These are phyloP conservation scores for Florisuga fusca DNA, from an alignment of 2,797 vertebrate genomes.

Conservation along the genomic window DNA sequence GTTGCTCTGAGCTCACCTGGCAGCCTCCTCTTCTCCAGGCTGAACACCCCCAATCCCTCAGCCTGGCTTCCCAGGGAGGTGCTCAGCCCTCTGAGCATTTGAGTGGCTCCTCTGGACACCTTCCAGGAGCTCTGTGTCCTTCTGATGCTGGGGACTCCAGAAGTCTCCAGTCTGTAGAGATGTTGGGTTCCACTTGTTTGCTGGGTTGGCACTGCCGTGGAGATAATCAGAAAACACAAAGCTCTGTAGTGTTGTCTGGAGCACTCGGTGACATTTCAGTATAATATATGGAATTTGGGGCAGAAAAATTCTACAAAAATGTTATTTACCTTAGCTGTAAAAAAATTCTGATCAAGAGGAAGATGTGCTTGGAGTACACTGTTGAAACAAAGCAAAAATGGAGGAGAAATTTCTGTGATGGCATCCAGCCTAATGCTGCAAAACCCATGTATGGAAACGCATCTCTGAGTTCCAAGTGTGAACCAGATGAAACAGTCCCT, in stretches of 20 bases:
- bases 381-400: not conserved
- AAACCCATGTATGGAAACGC: not conserved
- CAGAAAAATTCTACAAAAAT: not conserved
- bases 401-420: not conserved
- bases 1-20: too few species aligned
- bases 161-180: too few species aligned
- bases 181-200: not conserved
- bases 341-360: not conserved
- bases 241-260: not conserved
- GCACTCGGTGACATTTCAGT: not conserved
- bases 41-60: too few species aligned
- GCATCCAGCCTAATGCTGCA: not conserved
- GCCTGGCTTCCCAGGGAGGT: too few species aligned
- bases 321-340: not conserved
- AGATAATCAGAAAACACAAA: not conserved
- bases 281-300: not conserved
- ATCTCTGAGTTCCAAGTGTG: not conserved
- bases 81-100: too few species aligned
- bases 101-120: too few species aligned
- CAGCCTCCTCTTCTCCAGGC: too few species aligned
- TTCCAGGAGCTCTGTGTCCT: too few species aligned
- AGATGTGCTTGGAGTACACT: not conserved
- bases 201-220: not conserved
- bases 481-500: not conserved
- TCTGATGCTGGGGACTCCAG: too few species aligned